These are phyloP conservation scores for Coturnix japonica DNA, from an alignment of 2,113 vertebrate species.

Conservation along the genomic window DNA sequence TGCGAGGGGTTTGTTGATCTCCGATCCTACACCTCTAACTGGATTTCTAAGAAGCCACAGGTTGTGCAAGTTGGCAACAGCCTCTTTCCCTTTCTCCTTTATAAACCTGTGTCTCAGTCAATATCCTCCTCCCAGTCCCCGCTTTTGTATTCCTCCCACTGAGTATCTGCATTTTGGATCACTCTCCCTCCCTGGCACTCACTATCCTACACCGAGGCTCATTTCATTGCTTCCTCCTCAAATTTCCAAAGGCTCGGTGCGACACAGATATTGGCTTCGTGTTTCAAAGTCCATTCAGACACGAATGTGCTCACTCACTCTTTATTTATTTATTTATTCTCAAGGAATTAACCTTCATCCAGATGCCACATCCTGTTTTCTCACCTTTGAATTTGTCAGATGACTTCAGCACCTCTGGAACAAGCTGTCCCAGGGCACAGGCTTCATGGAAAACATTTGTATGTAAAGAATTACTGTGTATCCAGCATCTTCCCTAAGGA, in stretches of 20 bases:
- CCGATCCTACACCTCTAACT: background rate
- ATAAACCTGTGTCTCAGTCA: background rate
- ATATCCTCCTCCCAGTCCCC: background rate
- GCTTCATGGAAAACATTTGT: background rate
- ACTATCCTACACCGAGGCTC: background rate
- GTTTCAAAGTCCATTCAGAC: constrained; percentile 21
- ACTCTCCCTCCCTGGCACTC: background rate
- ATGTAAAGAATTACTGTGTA: background rate
- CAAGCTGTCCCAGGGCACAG: background rate
- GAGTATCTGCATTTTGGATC: constrained; percentile 51
- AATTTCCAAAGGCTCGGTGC: background rate
- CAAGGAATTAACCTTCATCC: constrained; percentile 23
- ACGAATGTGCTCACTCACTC: background rate
- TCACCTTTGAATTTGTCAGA: background rate
- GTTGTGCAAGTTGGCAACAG: background rate
- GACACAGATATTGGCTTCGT: background rate
- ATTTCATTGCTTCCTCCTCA: constrained; percentile 10
- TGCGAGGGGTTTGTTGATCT: background rate
- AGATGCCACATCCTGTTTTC: background rate
- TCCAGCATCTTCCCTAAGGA: background rate
- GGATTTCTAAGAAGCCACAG: background rate
- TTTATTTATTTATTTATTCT: background rate
- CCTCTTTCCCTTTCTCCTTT: background rate
- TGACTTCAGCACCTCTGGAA: background rate
- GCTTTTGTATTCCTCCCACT: background rate